These are phyloP conservation scores for Vidua chalybeata DNA, from an alignment of 2,113 vertebrate genomes.

Conservation along the genomic window DNA sequence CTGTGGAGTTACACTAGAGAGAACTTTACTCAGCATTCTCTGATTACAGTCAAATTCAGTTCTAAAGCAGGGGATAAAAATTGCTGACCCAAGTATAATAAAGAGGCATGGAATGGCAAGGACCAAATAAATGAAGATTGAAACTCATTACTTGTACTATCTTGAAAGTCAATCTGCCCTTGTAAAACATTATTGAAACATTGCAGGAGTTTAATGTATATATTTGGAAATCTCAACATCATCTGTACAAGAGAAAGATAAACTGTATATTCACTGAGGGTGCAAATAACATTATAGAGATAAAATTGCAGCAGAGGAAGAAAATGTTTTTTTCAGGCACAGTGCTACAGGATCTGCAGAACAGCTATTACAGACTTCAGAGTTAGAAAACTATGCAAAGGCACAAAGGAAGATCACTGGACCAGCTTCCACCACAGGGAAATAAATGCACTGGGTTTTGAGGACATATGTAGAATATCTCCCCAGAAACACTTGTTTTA, in stretches of 20 bases:
- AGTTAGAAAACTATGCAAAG: background rate
- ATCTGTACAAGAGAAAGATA: background rate
- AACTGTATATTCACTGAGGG: background rate
- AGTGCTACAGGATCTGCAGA: background rate
- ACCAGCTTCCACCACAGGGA: background rate
- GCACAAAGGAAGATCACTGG: background rate
- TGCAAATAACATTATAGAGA: constrained; percentile 33
- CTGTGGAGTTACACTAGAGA: background rate
- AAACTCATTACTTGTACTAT: constrained; percentile 23
- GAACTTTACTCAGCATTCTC: constrained; percentile 4
- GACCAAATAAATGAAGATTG: constrained; percentile 44
- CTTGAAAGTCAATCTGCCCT: constrained; percentile 55
- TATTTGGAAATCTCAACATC: background rate
- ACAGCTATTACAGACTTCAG: background rate
- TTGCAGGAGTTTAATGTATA: background rate
- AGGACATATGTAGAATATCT: background rate
- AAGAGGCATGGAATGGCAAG: constrained; percentile 13
- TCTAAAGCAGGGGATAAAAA: constrained; percentile 43
- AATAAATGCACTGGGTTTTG: background rate
- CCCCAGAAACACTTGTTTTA: background rate
- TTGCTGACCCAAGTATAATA: constrained; percentile 12
- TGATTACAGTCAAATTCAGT: constrained; percentile 27
- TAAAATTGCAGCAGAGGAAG: background rate
- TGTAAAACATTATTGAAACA: constrained; percentile 48
- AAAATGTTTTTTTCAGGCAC: background rate